Evolutionary conservation across 2,888 invertebrate species (phyloP).

Genomic region (Nematopogon swammerdamellus): DNA sequence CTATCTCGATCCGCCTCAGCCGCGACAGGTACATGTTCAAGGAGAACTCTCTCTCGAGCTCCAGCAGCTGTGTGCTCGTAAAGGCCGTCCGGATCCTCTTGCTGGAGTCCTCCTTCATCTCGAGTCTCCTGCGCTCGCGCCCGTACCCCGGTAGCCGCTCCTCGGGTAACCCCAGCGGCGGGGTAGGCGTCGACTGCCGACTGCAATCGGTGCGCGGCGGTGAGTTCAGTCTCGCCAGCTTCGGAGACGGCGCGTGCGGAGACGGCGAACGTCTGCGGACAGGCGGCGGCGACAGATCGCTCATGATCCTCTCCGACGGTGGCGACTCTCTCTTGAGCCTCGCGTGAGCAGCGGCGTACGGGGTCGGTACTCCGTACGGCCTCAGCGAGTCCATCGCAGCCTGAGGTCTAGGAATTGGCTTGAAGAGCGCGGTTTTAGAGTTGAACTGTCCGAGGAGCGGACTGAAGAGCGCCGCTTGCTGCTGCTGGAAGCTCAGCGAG

Average conservation of each 20-base stretch:
- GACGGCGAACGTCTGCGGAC: slow-evolving; percentile 33
- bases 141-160: slow-evolving; percentile 43
- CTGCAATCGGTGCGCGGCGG: slow-evolving; percentile 45
- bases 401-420: slow-evolving; percentile 37
- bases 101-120: slow-evolving; percentile 64
- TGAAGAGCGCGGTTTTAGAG: slow-evolving; percentile 38
- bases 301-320: slow-evolving; percentile 27
- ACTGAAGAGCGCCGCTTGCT: slow-evolving; percentile 49
- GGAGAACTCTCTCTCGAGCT: slow-evolving; percentile 86
- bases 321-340: slow-evolving; percentile 36
- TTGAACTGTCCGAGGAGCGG: slow-evolving; percentile 45
- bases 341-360: slow-evolving; percentile 24
- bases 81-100: slow-evolving; percentile 92
- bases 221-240: slow-evolving; percentile 39
- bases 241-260: slow-evolving; percentile 33
- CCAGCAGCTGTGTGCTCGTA: slow-evolving; percentile 83
- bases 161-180: slow-evolving; percentile 42
- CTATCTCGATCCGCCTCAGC: slow-evolving; percentile 87
- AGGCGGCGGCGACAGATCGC: slow-evolving; percentile 15
- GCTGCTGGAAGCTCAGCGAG: slow-evolving; percentile 61
- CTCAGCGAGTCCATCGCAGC: slow-evolving; percentile 26
- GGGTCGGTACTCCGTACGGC: slow-evolving; percentile 24
- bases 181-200: slow-evolving; percentile 55
- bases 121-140: slow-evolving; percentile 40
- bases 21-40: slow-evolving; percentile 89